phyloP scores from a whole-genome alignment of 2,113 vertebrate species.

The Indicator maculatus region DNA sequence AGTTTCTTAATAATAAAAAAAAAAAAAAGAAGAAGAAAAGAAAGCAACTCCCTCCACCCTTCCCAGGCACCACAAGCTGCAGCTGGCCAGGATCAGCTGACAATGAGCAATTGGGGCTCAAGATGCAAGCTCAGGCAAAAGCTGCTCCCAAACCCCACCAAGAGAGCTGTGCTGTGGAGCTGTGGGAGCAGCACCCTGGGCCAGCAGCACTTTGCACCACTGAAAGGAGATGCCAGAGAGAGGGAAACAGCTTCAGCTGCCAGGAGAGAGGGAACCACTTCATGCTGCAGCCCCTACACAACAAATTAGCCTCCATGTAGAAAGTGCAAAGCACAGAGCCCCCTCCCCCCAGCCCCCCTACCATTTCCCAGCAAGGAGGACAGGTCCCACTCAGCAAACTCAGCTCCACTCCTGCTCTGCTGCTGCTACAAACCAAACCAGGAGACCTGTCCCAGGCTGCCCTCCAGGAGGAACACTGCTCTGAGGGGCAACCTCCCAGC shows the following conservation, averaged over 20 bases:
- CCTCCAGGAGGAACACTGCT: neutral
- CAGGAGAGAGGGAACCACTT: neutral
- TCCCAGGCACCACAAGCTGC: neutral
- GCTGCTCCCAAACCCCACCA: neutral
- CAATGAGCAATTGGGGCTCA: neutral
- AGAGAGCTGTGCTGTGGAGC: neutral
- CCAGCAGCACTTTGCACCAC: neutral
- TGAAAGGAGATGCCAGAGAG: neutral
- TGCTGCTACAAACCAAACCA: neutral
- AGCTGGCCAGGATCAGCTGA: conserved; percentile 28
- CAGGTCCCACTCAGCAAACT: neutral
- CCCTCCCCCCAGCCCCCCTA: neutral
- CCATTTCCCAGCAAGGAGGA: neutral
- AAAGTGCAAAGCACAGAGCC: neutral
- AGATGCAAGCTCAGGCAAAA: conserved; percentile 21
- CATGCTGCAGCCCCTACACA: neutral
- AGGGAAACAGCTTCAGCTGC: neutral
- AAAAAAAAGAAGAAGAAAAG: neutral
- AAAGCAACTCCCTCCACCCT: neutral
- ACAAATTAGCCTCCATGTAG: neutral
- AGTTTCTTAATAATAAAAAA: neutral
- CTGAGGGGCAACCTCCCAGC: neutral
- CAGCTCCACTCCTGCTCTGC: neutral
- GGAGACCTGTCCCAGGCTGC: neutral
- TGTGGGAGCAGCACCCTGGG: neutral